phyloP scores from a whole-genome alignment of 2,888 invertebrate genomes.

The Dexiosoma caninum region DNA sequence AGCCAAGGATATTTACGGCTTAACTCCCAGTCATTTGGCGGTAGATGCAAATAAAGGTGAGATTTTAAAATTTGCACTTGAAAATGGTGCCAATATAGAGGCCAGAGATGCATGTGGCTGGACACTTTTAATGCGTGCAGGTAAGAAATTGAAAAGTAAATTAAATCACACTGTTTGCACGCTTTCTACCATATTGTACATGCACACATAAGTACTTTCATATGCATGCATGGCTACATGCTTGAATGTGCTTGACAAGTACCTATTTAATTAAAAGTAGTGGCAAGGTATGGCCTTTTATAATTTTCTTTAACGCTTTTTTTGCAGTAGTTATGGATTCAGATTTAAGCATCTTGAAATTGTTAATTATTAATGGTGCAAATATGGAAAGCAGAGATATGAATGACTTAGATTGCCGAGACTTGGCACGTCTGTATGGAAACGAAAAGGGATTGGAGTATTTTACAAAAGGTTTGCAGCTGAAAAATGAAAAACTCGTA shows the following conservation, averaged over 20 bases:
- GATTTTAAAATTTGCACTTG: conserved; percentile 75
- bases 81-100: conserved; percentile 74
- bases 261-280: conserved; percentile 34
- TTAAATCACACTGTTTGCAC: neutral
- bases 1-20: conserved; percentile 73
- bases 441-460: conserved; percentile 69
- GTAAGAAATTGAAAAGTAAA: conserved; percentile 64
- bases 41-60: conserved; percentile 75
- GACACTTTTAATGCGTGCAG: conserved; percentile 76
- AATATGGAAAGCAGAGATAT: conserved; percentile 69
- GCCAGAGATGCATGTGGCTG: conserved; percentile 74
- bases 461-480: conserved; percentile 68
- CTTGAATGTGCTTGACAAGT: neutral
- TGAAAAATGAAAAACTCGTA: conserved; percentile 18
- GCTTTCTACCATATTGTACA: neutral
- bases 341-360: conserved; percentile 72
- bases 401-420: conserved; percentile 69
- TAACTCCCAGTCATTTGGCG: conserved; percentile 76
- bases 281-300: neutral
- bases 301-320: conserved; percentile 4
- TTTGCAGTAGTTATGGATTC: conserved; percentile 73
- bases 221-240: no score
- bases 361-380: conserved; percentile 72
- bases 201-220: no score
- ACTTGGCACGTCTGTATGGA: conserved; percentile 72